phyloP scores from a whole-genome alignment of 2,113 vertebrate genomes.

The Varanus komodoensis region DNA sequence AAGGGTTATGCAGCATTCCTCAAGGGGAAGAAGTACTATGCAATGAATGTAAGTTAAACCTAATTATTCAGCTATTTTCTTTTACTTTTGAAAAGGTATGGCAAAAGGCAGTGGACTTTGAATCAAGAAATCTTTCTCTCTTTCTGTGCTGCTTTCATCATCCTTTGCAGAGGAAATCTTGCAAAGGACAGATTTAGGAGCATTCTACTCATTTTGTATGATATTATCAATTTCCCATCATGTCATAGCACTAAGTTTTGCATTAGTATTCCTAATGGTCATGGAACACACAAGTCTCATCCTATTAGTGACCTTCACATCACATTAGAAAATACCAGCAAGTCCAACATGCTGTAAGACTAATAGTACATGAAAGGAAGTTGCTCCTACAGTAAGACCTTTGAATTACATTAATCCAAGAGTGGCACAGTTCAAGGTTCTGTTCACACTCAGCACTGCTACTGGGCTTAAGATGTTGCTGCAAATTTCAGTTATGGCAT shows the following conservation, averaged over 20 bases:
- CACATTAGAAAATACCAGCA: conserved; percentile 38
- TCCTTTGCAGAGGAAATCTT: neutral
- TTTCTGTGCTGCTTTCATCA: neutral
- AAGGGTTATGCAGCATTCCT: neutral
- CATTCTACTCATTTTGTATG: neutral
- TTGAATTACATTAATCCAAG: conserved; percentile 24
- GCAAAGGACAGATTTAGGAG: neutral
- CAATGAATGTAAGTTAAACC: neutral
- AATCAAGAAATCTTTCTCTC: neutral
- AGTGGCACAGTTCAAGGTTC: neutral
- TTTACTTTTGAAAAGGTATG: neutral
- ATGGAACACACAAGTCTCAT: conserved; percentile 35
- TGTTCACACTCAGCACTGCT: neutral
- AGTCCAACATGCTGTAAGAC: neutral
- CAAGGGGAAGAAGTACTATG: neutral
- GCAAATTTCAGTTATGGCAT: neutral
- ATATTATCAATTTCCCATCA: conserved; percentile 29
- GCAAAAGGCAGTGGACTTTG: neutral
- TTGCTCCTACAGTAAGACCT: conserved; percentile 39
- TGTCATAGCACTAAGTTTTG: conserved; percentile 1
- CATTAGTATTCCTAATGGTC: conserved; percentile 16
- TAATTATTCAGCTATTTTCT: neutral
- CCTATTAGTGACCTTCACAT: conserved; percentile 45
- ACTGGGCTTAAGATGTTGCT: neutral
- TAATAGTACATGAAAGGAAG: conserved; percentile 44